phyloP scores from a whole-genome alignment of 2,888 invertebrate genomes.

The Cephus rjabovi region DNA sequence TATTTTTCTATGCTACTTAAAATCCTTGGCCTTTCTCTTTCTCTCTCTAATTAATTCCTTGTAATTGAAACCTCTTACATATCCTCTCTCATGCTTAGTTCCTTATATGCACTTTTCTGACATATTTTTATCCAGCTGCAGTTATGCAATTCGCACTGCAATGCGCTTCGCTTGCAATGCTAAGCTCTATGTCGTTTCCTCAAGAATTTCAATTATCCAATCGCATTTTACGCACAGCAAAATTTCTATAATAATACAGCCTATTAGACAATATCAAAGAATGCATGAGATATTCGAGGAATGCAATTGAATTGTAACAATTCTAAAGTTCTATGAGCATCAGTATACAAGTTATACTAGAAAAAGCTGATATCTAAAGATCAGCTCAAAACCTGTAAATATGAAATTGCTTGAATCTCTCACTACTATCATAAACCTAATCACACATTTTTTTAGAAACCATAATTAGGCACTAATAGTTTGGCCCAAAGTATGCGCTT shows the following conservation, averaged over 20 bases:
- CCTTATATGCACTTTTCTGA: constrained; percentile 1
- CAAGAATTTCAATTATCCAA: not conserved
- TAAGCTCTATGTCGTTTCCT: not conserved
- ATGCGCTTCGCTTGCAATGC: constrained; percentile 32
- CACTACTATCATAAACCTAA: not conserved
- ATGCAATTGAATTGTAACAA: not conserved
- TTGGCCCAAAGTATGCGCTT: not conserved
- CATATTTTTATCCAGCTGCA: not conserved
- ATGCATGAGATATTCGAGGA: not conserved
- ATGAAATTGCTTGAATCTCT: not conserved
- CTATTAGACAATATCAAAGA: not conserved
- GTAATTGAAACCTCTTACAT: not conserved
- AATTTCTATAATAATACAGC: not conserved
- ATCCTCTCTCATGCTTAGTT: constrained; percentile 7
- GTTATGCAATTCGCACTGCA: constrained; percentile 19
- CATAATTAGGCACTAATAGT: not conserved
- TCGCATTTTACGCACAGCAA: not conserved
- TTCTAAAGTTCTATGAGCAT: not conserved
- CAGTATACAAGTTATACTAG: not conserved
- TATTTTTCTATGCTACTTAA: not conserved
- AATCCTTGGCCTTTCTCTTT: constrained; percentile 9
- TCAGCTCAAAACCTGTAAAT: not conserved
- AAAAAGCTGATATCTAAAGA: not conserved
- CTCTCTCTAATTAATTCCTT: not conserved
- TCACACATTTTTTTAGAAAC: not conserved